Percentiles rank a stretch among this genome's conserved stretches.
Conservation (phyloP, 35 echinoderm and acorn worm genomes). For the Apostichopus japonicus region DNA sequence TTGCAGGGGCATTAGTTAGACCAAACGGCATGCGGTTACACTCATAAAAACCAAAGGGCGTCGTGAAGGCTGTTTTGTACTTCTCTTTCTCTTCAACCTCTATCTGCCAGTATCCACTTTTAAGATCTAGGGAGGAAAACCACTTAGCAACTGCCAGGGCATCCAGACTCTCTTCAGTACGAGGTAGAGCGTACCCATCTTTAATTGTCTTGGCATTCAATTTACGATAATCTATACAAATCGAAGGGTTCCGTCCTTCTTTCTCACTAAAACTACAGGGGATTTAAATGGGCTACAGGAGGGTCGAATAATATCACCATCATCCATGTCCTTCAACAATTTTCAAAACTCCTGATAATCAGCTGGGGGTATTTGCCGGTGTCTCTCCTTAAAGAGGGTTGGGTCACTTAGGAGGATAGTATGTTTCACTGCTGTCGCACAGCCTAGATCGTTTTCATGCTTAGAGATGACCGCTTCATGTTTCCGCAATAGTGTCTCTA, state of each 20-base stretch:
- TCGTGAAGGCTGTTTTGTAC: constrained; percentile 60
- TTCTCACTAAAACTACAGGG: too few species aligned
- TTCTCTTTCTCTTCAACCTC: constrained; percentile 37
- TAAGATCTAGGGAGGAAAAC: too few species aligned
- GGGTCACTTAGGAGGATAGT: background rate
- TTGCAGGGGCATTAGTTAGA: background rate
- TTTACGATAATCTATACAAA: too few species aligned
- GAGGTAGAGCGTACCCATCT: background rate
- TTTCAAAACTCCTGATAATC: too few species aligned
- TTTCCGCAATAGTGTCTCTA: too few species aligned
- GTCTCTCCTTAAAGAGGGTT: background rate
- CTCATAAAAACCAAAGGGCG: constrained; percentile 14
- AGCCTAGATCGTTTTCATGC: background rate
- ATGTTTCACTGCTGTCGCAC: background rate
- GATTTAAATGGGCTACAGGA: too few species aligned
- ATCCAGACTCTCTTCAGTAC: background rate
- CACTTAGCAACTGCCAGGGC: background rate
- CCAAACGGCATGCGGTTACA: constrained; percentile 44
- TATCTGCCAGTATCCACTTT: constrained; percentile 41
- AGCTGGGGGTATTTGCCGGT: too few species aligned
- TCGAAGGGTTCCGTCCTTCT: too few species aligned
- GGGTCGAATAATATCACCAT: too few species aligned
- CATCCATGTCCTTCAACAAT: too few species aligned
- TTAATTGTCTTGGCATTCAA: too few species aligned
- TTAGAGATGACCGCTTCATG: too few species aligned